Evolutionary conservation across 2,797 vertebrate genomes (phyloP).

Genomic region (Anableps anableps): DNA sequence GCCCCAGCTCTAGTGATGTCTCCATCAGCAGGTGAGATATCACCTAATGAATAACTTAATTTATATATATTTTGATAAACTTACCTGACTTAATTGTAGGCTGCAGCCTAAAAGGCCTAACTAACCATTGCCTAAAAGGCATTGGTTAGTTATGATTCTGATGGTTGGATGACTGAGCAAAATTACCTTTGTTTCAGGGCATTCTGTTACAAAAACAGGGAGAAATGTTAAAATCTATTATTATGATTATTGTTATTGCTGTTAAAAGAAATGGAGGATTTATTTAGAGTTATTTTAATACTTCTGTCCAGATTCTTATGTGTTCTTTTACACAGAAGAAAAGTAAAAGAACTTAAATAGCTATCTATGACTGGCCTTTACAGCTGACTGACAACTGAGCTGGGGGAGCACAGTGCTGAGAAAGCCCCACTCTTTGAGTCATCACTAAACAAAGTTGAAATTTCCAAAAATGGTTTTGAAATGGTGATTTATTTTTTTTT

Average conservation of each 20-base stretch:
- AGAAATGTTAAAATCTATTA: not conserved
- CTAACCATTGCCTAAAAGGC: no score
- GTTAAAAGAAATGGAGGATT: not conserved
- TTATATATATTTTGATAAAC: not conserved
- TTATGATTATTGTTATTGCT: not conserved
- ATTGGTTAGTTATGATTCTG: not conserved
- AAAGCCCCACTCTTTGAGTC: no score
- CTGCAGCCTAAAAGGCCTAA: not conserved
- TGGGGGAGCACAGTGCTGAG: no score
- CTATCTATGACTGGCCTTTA: no score
- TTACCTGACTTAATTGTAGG: not conserved
- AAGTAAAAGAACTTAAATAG: no score
- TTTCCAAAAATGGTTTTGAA: no score
- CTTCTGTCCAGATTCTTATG: no score
- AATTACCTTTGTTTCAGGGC: not conserved
- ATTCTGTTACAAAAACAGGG: not conserved
- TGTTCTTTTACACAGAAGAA: no score
- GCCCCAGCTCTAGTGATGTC: constrained; percentile 73
- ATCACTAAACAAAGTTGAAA: no score
- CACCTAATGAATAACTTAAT: not conserved
- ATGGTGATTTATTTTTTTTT: no score
- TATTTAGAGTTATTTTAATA: not conserved
- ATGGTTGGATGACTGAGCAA: not conserved
- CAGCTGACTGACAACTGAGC: no score
- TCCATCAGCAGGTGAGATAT: constrained; percentile 81